Evolutionary conservation across 2,888 invertebrate species (phyloP).

Genomic region (Eurytoma adleriae): DNA sequence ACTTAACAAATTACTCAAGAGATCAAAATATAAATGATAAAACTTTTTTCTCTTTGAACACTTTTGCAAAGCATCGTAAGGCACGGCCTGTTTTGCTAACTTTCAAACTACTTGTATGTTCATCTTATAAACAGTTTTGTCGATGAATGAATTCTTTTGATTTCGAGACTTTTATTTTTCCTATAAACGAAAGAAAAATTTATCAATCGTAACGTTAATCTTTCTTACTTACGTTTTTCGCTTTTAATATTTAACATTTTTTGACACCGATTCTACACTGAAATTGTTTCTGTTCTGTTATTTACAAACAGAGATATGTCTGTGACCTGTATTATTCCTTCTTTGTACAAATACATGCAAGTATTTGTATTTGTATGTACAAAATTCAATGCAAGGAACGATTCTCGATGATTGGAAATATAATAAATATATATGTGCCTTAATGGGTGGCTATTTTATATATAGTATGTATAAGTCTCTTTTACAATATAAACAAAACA

Average conservation of each 20-base stretch:
- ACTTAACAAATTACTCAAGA: conserved; percentile 53
- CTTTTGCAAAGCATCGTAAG: conserved; percentile 50
- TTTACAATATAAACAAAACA: conserved; percentile 50
- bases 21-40: conserved; percentile 54
- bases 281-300: background rate
- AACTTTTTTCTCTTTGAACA: conserved; percentile 53
- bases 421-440: conserved; percentile 45
- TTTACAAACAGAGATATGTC: conserved; percentile 43
- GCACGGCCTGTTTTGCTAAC: conserved; percentile 44
- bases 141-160: conserved; percentile 31
- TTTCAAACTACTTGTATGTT: background rate
- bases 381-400: conserved; percentile 32
- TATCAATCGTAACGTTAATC: conserved; percentile 32
- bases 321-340: conserved; percentile 18
- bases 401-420: conserved; percentile 32
- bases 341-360: conserved; percentile 50
- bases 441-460: conserved; percentile 25
- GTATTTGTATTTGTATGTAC: conserved; percentile 44
- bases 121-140: conserved; percentile 2
- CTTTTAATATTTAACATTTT: conserved; percentile 26
- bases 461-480: conserved; percentile 51
- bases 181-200: conserved; percentile 28
- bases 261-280: conserved; percentile 36
- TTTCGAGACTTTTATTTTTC: conserved; percentile 35
- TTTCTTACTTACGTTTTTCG: conserved; percentile 22